Conservation (phyloP, 2,888 invertebrate species). For the Pseudoips prasinana region DNA sequence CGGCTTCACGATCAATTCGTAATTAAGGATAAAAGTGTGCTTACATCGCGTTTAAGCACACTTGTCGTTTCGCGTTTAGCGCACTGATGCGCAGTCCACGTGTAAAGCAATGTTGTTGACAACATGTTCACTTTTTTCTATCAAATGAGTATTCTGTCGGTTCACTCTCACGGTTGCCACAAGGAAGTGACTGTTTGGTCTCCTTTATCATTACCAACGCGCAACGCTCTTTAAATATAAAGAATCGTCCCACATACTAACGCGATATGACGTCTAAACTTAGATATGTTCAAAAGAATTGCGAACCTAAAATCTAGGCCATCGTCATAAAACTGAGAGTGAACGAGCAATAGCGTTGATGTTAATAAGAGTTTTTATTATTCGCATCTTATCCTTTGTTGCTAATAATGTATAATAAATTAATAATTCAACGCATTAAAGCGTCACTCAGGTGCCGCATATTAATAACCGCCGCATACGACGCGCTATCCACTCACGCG, state of each 20-base stretch:
- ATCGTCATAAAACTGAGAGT: constrained; percentile 38
- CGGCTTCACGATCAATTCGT: too few relatives aligned
- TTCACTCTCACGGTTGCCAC: too few relatives aligned
- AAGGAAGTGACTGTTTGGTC: constrained; percentile 10
- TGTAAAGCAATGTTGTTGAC: too few relatives aligned
- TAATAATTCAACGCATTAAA: constrained; percentile 12
- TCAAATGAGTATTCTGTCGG: too few relatives aligned
- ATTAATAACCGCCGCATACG: constrained; percentile 17
- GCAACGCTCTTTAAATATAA: constrained; percentile 8
- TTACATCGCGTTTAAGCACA: too few relatives aligned
- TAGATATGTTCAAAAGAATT: constrained; percentile 34
- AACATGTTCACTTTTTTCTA: too few relatives aligned
- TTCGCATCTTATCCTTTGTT: constrained; percentile 23
- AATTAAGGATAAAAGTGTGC: too few relatives aligned
- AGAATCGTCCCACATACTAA: constrained; percentile 24
- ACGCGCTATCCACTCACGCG: constrained; percentile 1
- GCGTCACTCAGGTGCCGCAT: constrained; percentile 19
- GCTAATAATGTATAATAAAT: constrained; percentile 13
- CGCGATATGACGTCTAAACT: constrained; percentile 31
- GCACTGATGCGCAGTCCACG: too few relatives aligned
- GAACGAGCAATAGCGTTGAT: constrained; percentile 20
- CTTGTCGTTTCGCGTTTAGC: too few relatives aligned
- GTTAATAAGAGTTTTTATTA: constrained; percentile 18
- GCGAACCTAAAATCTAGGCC: constrained; percentile 34
- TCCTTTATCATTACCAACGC: constrained; percentile 13